phyloP scores from a whole-genome alignment of 2,113 vertebrate genomes.

The Myxocyprinus asiaticus region DNA sequence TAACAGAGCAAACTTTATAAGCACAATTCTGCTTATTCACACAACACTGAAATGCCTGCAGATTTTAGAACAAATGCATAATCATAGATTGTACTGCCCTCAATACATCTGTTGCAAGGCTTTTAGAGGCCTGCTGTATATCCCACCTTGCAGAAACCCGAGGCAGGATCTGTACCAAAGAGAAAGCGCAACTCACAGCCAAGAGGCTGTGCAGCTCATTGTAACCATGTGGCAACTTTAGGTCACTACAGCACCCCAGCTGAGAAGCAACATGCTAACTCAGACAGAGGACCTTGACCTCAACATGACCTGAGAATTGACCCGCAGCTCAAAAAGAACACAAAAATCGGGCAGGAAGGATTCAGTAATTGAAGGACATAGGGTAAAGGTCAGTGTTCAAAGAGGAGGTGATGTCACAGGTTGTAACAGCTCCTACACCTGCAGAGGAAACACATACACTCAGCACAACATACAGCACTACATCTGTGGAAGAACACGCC shows the following conservation, averaged over 20 bases:
- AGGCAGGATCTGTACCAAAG: neutral
- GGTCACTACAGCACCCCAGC: constrained; percentile 42
- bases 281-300: neutral
- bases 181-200: too few species aligned
- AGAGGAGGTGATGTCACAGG: constrained; percentile 75
- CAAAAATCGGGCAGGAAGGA: neutral
- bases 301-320: neutral
- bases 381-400: constrained; percentile 27
- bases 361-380: neutral
- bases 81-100: neutral
- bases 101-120: neutral
- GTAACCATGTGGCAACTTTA: constrained; percentile 58
- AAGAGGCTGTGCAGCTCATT: constrained; percentile 5
- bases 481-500: too few species aligned
- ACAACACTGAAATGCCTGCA: neutral
- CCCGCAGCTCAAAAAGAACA: neutral
- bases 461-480: constrained; percentile 13
- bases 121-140: neutral
- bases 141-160: neutral
- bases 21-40: neutral
- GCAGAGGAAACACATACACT: constrained; percentile 57
- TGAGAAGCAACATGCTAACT: neutral
- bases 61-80: neutral
- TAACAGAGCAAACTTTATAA: neutral
- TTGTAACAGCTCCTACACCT: constrained; percentile 85